Evolutionary conservation across 2,113 vertebrate species (phyloP).

Genomic region (Oryzias melastigma): DNA sequence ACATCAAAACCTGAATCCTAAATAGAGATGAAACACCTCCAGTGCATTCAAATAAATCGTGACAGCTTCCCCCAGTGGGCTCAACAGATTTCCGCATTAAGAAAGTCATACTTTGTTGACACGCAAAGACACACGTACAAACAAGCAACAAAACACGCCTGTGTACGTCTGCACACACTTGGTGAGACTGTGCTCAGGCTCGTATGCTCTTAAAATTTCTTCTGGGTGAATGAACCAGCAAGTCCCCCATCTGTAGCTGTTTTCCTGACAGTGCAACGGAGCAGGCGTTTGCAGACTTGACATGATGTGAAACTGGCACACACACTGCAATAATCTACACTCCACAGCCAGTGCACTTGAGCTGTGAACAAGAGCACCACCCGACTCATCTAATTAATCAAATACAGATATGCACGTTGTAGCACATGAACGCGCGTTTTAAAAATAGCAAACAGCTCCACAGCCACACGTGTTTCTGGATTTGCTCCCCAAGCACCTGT

Average conservation of each 20-base stretch:
- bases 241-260: slow-evolving; percentile 56
- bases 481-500: slow-evolving; percentile 32
- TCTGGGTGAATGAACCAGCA: slow-evolving; percentile 63
- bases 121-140: slow-evolving; percentile 6
- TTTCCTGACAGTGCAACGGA: slow-evolving; percentile 57
- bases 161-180: background rate
- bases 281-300: slow-evolving; percentile 61
- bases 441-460: slow-evolving; percentile 30
- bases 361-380: slow-evolving; percentile 30
- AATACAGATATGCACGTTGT: slow-evolving; percentile 3
- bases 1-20: slow-evolving; percentile 34
- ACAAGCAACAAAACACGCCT: slow-evolving; percentile 5
- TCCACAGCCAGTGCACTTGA: slow-evolving; percentile 36
- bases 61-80: slow-evolving; percentile 34
- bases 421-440: slow-evolving; percentile 7
- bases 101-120: slow-evolving; percentile 30
- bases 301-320: slow-evolving; percentile 48
- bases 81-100: slow-evolving; percentile 37
- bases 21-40: slow-evolving; percentile 44
- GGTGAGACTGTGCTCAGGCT: slow-evolving; percentile 23
- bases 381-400: slow-evolving; percentile 33
- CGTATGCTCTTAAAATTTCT: slow-evolving; percentile 43
- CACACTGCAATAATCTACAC: slow-evolving; percentile 9
- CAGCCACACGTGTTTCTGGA: slow-evolving; percentile 16
- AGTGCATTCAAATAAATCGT: slow-evolving; percentile 47